These are phyloP conservation scores for Hylia prasina DNA, from an alignment of 2,113 vertebrate species.

Conservation along the genomic window DNA sequence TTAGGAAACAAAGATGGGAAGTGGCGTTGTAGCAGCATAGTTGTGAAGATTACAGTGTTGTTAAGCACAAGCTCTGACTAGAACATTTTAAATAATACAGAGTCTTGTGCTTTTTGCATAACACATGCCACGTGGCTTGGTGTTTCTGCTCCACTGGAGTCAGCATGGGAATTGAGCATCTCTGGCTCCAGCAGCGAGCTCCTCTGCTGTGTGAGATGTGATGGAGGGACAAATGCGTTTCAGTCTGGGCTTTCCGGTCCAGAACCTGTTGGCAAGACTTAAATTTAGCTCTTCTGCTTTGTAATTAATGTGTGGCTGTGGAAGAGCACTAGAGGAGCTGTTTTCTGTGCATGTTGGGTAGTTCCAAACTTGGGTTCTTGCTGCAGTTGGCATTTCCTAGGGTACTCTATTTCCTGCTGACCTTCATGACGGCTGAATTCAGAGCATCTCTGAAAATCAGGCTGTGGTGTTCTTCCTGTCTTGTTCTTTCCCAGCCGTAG, in stretches of 20 bases:
- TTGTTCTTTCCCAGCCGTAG: neutral
- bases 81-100: neutral
- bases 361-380: neutral
- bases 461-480: neutral
- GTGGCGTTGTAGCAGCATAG: neutral
- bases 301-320: neutral
- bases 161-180: neutral
- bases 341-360: neutral
- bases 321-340: neutral
- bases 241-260: neutral
- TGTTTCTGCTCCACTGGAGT: slow-evolving; percentile 12
- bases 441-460: neutral
- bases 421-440: neutral
- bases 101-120: neutral
- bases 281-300: neutral
- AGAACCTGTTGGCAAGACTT: neutral
- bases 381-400: neutral
- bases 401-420: neutral
- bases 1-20: neutral
- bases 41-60: neutral
- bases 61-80: neutral
- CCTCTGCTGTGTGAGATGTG: neutral
- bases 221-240: neutral
- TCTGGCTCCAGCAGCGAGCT: neutral
- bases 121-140: neutral